A percentile compares a stretch with the other conserved stretches of the same genome.
phyloP scores from a whole-genome alignment of 2,888 invertebrate species.

The Drosophila gaucha region DNA sequence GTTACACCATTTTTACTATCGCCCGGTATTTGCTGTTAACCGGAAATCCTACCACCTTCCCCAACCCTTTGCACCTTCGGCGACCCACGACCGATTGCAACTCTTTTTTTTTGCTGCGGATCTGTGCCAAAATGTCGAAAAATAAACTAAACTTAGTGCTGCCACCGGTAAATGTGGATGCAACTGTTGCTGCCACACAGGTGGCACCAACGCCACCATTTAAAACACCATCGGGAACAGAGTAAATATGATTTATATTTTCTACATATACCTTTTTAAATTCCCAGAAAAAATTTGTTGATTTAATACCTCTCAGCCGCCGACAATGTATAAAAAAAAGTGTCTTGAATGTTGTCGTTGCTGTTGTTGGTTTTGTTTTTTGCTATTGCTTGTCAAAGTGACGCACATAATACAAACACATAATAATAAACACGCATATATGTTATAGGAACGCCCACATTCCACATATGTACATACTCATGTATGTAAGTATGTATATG shows the following conservation, averaged over 20 bases:
- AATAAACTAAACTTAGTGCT: conserved; percentile 96
- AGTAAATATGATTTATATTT: conserved; percentile 81
- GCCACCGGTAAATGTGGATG: conserved; percentile 94
- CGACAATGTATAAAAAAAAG: conserved; percentile 15
- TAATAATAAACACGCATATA: conserved; percentile 18
- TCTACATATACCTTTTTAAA: conserved; percentile 20
- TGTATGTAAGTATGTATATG: background rate
- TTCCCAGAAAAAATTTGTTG: conserved; percentile 13
- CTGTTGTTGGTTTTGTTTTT: conserved; percentile 23
- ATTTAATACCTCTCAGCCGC: conserved; percentile 11
- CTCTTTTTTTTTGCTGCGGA: conserved; percentile 21
- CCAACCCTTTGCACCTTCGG: conserved; percentile 29
- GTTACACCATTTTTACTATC: conserved; percentile 7
- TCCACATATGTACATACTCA: background rate
- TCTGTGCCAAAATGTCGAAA: conserved; percentile 89
- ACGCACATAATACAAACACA: conserved; percentile 44
- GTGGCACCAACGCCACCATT: conserved; percentile 86
- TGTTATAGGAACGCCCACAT: conserved; percentile 6
- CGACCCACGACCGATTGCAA: conserved; percentile 25
- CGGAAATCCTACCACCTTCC: conserved; percentile 18
- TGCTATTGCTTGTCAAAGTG: conserved; percentile 27
- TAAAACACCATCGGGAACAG: conserved; percentile 85
- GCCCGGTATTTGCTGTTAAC: conserved; percentile 21
- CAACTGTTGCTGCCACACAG: conserved; percentile 86
- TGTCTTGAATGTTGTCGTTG: conserved; percentile 11